A percentile compares a stretch with the other conserved stretches of the same genome.
These are phyloP conservation scores for Pantherophis vulpinus DNA, from an alignment of 2,797 vertebrate species.

Conservation along the genomic window DNA sequence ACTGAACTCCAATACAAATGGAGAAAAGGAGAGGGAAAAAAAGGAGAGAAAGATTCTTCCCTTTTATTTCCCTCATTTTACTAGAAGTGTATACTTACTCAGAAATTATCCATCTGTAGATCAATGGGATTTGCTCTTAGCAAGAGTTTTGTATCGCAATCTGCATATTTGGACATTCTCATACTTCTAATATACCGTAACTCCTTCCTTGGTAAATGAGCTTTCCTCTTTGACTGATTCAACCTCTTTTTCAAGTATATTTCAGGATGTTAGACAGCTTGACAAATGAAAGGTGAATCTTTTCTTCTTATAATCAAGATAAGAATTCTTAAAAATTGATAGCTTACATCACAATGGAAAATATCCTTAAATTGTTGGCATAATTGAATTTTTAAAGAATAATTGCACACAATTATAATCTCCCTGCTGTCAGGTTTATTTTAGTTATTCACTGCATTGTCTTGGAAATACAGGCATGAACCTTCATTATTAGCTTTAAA, in stretches of 20 bases:
- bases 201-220: constrained; percentile 1
- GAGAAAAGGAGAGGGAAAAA: not conserved
- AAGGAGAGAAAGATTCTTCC: not conserved
- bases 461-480: constrained; percentile 50
- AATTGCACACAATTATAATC: constrained; percentile 59
- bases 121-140: not conserved
- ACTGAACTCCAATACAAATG: not conserved
- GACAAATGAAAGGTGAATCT: constrained; percentile 28
- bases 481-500: constrained; percentile 65
- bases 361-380: constrained; percentile 55
- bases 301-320: constrained; percentile 49
- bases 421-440: constrained; percentile 59
- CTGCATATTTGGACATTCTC: not conserved
- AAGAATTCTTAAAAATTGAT: constrained; percentile 57
- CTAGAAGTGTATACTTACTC: not conserved
- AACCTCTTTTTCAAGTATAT: not conserved
- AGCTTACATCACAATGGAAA: constrained; percentile 54
- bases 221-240: not conserved
- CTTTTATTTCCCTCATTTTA: not conserved
- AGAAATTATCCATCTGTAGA: not conserved
- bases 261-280: constrained; percentile 38
- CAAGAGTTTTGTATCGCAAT: not conserved
- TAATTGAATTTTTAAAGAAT: constrained; percentile 60
- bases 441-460: constrained; percentile 60
- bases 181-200: constrained; percentile 2